Conservation (phyloP, 2,888 invertebrate genomes). For the Perizoma flavofasciatum region DNA sequence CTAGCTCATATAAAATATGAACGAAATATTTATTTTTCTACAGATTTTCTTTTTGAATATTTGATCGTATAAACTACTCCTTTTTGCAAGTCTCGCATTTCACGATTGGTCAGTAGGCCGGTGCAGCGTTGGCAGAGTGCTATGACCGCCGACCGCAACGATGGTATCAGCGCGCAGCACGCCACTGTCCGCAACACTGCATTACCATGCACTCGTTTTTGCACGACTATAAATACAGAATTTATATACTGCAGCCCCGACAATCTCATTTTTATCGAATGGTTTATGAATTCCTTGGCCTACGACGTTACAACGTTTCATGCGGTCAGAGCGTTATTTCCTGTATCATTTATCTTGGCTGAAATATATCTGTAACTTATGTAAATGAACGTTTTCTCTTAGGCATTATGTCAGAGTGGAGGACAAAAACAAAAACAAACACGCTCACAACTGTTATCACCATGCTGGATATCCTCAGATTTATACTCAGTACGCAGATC, state of each 20-base stretch:
- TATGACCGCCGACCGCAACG: slow-evolving; percentile 44
- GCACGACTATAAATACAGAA: slow-evolving; percentile 39
- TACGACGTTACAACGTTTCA: slow-evolving; percentile 22
- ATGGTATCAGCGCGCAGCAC: slow-evolving; percentile 51
- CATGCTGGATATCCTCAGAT: too few relatives aligned
- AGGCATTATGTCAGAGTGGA: slow-evolving; percentile 6
- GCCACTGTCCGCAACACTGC: slow-evolving; percentile 44
- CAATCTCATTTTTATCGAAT: slow-evolving; percentile 32
- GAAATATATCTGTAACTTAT: slow-evolving; percentile 16
- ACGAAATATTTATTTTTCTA: too few relatives aligned
- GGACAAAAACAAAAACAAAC: neutral
- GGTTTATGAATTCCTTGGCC: slow-evolving; percentile 34
- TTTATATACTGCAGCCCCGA: slow-evolving; percentile 33
- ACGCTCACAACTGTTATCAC: too few relatives aligned
- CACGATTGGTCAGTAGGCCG: slow-evolving; percentile 14
- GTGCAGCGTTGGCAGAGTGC: slow-evolving; percentile 17
- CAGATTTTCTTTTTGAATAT: too few relatives aligned
- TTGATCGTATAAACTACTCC: neutral
- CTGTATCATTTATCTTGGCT: slow-evolving; percentile 16
- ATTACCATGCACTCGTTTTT: slow-evolving; percentile 36
- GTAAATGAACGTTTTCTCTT: slow-evolving; percentile 2
- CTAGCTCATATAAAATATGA: too few relatives aligned
- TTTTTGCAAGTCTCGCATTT: slow-evolving; percentile 9
- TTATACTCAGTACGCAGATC: too few relatives aligned
- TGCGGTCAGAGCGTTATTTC: slow-evolving; percentile 23